Conservation (phyloP, 2,888 invertebrate genomes). For the Campoletis raptor region DNA sequence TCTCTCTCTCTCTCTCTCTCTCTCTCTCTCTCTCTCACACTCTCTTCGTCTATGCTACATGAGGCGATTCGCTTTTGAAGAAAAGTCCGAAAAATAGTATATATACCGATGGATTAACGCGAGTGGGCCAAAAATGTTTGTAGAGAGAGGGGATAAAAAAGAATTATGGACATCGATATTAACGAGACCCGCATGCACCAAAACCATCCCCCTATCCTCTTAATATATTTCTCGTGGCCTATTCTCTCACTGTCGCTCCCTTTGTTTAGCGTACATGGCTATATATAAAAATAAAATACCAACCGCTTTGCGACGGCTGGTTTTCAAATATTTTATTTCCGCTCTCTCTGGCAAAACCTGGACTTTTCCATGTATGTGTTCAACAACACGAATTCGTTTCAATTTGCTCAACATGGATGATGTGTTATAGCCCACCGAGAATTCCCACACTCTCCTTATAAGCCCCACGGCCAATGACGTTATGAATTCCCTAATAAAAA, state of each 20-base stretch:
- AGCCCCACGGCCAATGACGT: too few relatives aligned
- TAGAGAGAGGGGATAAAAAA: conserved; percentile 38
- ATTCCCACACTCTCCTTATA: conserved; percentile 51
- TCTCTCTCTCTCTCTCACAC: not conserved
- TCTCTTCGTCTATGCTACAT: not conserved
- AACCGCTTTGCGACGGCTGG: conserved; percentile 68
- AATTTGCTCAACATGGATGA: conserved; percentile 11
- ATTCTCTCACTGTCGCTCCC: not conserved
- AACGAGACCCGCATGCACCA: conserved; percentile 57
- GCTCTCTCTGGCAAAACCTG: conserved; percentile 79
- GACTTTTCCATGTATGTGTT: conserved; percentile 33
- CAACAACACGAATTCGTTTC: conserved; percentile 51
- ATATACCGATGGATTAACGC: conserved; percentile 79
- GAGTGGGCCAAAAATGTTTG: conserved; percentile 65
- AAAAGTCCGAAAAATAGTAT: conserved; percentile 33
- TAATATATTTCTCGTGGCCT: conserved; percentile 27
- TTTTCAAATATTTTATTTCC: conserved; percentile 83
- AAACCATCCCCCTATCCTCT: conserved; percentile 9
- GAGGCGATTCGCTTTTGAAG: conserved; percentile 37
- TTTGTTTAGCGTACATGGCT: not conserved
- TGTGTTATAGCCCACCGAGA: conserved; percentile 67
- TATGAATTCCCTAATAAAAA: not conserved
- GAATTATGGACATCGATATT: conserved; percentile 55
- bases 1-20: not conserved
- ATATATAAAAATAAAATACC: conserved; percentile 15